A percentile compares a stretch with the other conserved stretches of the same genome.
Evolutionary conservation across 2,888 invertebrate species (phyloP).

Genomic region (Nemotelus nigrinus): DNA sequence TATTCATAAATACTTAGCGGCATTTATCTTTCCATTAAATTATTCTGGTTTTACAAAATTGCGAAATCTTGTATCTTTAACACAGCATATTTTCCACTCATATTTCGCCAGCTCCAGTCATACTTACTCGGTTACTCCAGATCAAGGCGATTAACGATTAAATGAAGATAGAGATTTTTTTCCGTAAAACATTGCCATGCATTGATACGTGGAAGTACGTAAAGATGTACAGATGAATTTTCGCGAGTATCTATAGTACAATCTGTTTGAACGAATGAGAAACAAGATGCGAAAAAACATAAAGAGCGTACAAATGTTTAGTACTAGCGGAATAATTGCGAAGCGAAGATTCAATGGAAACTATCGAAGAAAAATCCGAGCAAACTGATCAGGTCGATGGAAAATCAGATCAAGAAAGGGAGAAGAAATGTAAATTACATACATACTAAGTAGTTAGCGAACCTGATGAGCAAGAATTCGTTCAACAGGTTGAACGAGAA

Average conservation of each 20-base stretch:
- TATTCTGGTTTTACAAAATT: constrained; percentile 14
- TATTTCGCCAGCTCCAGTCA: neutral
- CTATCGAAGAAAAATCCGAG: neutral
- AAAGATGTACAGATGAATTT: no score
- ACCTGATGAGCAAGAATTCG: constrained; percentile 10
- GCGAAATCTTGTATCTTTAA: constrained; percentile 19
- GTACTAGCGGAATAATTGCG: neutral
- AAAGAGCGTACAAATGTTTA: neutral
- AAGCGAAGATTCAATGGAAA: neutral
- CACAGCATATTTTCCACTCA: no score
- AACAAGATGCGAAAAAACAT: neutral
- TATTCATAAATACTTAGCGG: neutral
- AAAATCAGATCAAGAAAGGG: neutral
- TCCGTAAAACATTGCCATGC: no score
- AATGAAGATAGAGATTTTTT: constrained; percentile 17
- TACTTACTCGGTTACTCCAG: constrained; percentile 25
- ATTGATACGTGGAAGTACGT: no score
- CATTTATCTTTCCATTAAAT: constrained; percentile 5
- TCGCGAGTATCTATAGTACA: no score
- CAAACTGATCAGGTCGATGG: constrained; percentile 12
- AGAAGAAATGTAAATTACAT: constrained; percentile 2
- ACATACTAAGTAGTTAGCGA: neutral
- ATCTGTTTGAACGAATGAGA: neutral
- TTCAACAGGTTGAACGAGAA: constrained; percentile 32
- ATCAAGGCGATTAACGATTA: constrained; percentile 35